Conservation (phyloP, 1,140 invertebrate species). For the Leptestheria dahalacensis region DNA sequence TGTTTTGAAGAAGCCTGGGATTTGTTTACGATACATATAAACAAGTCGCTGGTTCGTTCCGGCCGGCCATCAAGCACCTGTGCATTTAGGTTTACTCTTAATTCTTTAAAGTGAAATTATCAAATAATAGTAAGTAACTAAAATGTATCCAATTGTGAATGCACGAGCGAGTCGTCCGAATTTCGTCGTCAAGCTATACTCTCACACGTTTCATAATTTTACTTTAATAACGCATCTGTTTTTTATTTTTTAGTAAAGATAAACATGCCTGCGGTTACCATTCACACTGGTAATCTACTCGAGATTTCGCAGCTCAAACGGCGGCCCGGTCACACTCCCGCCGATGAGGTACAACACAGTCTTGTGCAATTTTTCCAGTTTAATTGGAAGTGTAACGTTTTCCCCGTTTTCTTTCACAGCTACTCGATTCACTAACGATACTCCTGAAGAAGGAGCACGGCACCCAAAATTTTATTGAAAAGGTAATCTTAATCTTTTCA, state of each 20-base stretch:
- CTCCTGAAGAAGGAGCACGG: constrained; percentile 32
- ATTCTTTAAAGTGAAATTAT: too few relatives aligned
- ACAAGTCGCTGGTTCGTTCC: too few relatives aligned
- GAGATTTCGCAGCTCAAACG: constrained; percentile 62
- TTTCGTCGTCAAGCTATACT: not conserved
- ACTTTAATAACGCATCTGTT: not conserved
- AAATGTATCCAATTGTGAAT: too few relatives aligned
- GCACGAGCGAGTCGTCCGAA: too few relatives aligned
- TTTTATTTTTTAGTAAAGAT: too few relatives aligned
- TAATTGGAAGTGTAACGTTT: constrained; percentile 18
- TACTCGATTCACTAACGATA: constrained; percentile 52
- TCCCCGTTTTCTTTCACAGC: constrained; percentile 37
- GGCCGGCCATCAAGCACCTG: too few relatives aligned
- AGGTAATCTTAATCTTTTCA: not conserved
- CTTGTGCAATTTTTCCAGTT: constrained; percentile 9
- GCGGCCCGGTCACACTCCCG: constrained; percentile 61
- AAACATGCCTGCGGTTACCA: constrained; percentile 18
- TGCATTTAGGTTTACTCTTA: too few relatives aligned
- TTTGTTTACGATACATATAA: too few relatives aligned
- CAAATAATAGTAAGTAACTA: too few relatives aligned
- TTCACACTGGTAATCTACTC: constrained; percentile 76
- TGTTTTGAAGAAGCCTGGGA: too few relatives aligned
- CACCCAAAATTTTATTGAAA: not conserved
- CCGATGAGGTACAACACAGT: constrained; percentile 53
- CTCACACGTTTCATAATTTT: not conserved